Conservation (phyloP, 53 echinoderm and acorn worm genomes). For the Paelopatides confundens region DNA sequence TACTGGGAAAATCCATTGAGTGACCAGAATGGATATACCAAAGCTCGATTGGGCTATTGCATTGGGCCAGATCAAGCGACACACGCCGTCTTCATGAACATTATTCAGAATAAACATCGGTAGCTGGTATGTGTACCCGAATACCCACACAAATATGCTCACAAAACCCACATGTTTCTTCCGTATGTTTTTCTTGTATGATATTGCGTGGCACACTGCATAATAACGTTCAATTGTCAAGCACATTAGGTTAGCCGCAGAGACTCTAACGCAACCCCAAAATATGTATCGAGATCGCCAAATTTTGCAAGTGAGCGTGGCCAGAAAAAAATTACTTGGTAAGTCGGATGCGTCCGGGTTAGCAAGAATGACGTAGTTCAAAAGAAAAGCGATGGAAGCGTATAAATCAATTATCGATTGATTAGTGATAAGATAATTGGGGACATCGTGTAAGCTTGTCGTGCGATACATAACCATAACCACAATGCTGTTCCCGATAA, state of each 20-base stretch:
- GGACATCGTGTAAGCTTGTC: conserved; percentile 40
- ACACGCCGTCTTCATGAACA: conserved; percentile 46
- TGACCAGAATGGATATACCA: conserved; percentile 68
- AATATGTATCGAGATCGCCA: conserved; percentile 62
- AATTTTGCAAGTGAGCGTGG: conserved; percentile 24
- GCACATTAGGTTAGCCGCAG: conserved; percentile 52
- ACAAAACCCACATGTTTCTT: conserved; percentile 6
- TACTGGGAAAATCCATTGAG: conserved; percentile 64
- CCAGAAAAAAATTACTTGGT: conserved; percentile 3
- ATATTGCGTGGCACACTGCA: conserved; percentile 50
- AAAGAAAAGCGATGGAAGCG: conserved; percentile 44
- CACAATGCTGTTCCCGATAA: conserved; percentile 60
- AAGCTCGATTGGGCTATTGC: conserved; percentile 32
- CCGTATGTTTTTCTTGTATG: conserved; percentile 30
- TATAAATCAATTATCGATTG: conserved; percentile 60
- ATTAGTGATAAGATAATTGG: conserved; percentile 61
- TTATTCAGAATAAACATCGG: conserved; percentile 37
- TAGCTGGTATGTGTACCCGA: conserved; percentile 56
- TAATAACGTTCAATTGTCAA: conserved; percentile 57
- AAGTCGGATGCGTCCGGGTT: conserved; percentile 24
- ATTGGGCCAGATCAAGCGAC: conserved; percentile 66
- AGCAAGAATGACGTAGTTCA: conserved; percentile 30
- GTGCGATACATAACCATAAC: conserved; percentile 39
- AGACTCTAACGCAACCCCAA: conserved; percentile 51
- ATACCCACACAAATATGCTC: conserved; percentile 42